Evolutionary conservation across 2,797 vertebrate species (phyloP).

Genomic region (Nannoperca obscura): DNA sequence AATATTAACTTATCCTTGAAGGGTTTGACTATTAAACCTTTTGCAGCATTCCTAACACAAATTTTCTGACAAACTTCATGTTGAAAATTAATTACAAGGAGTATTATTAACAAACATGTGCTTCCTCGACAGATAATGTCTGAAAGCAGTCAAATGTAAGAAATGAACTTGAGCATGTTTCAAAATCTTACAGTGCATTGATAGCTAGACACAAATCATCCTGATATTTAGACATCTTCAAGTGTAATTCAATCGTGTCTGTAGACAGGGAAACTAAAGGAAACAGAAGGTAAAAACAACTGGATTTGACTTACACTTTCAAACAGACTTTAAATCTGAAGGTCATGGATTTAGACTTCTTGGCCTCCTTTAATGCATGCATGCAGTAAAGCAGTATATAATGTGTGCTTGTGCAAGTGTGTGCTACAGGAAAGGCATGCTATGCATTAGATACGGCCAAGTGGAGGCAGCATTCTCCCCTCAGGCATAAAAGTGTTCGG

Average conservation of each 20-base stretch:
- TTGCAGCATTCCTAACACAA: conserved; percentile 8
- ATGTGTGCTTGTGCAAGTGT: conserved; percentile 19
- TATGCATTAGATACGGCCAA: conserved; percentile 65
- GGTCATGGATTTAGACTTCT: not conserved
- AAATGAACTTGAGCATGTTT: conserved; percentile 58
- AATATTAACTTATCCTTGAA: conserved; percentile 7
- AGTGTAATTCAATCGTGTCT: conserved; percentile 63
- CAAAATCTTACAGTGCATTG: conserved; percentile 55
- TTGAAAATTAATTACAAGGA: conserved; percentile 44
- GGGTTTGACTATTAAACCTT: not conserved
- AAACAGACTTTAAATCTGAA: not conserved
- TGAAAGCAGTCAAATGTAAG: conserved; percentile 48
- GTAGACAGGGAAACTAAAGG: not conserved
- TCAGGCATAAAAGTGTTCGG: conserved; percentile 32
- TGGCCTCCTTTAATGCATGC: not conserved
- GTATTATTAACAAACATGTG: conserved; percentile 39
- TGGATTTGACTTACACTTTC: not conserved
- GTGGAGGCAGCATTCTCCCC: conserved; percentile 71
- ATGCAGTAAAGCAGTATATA: conserved; percentile 2
- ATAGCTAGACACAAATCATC: conserved; percentile 59
- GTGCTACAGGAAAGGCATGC: conserved; percentile 45
- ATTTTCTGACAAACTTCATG: conserved; percentile 26
- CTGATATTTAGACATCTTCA: conserved; percentile 45
- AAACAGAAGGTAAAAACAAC: conserved; percentile 40
- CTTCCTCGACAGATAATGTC: conserved; percentile 57